Evolutionary conservation across 2,113 vertebrate genomes (phyloP), one percentile per base, ranked within the genome.

Genomic region (Cariama cristata): DNA sequence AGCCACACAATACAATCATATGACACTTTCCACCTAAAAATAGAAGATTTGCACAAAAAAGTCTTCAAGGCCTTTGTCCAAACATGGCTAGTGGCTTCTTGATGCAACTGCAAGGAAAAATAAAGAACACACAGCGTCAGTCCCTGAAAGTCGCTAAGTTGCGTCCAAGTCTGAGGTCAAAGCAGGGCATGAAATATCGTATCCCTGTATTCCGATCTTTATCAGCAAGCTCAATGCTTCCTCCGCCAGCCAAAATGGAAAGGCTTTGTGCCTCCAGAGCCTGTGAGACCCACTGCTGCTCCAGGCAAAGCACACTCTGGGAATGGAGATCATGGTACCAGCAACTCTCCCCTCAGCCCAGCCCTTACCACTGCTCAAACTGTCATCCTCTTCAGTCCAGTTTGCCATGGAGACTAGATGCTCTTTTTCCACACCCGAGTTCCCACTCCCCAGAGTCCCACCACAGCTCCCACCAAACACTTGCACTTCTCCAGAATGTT

Each of bases 291-390:
- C 22, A 28, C 59, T 59, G 55, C 42, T 58, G 35, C 23, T 64
- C 30, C 15, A 45, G 49, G n/a, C 24, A 88, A 80, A 94, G n/a
- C 21, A 23, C 22, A 1, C 14, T 40, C 23, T 42, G 2, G 1
- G 20, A 9, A 4, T 1, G 11, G 14, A 77, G 19, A 38, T 18
- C 38, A 12, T 1, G 6, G 8, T 33, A 84, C 7, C 42, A 53
- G 19, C 6, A 44, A 24, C 21, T 42, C 28, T 35, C 6, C 59
- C 24, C 20, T 60, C 35, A 50, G 32, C 18, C 22, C 56, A 68
- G 44, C 11, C 38, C 8, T 59, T 38, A 38, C 22, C 2, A 3
- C 0, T 0, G 1, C 28, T 32, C 23, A 68, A 16, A n/a, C 5
- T 40, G 75, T 73, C 1, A 0, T 47, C 14, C 28, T 89, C 24